These are phyloP conservation scores for Grammomys surdaster DNA, from an alignment of 2,113 vertebrate genomes.

Conservation along the genomic window DNA sequence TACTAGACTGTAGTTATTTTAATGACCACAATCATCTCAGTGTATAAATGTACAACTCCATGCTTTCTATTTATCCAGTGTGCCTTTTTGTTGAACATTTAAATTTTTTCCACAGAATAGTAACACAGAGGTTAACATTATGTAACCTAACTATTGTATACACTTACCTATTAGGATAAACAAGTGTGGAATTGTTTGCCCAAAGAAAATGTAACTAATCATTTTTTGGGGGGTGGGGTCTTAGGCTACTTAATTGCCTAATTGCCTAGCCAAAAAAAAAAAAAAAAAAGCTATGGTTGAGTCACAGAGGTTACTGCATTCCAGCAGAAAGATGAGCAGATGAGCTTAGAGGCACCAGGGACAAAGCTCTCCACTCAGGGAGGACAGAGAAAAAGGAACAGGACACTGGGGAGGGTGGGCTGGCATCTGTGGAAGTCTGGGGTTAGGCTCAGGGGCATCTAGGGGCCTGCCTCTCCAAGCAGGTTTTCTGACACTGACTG, in stretches of 20 bases:
- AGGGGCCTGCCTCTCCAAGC: background rate
- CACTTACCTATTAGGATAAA: conserved; percentile 6
- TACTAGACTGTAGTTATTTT: background rate
- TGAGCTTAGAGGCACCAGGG: background rate
- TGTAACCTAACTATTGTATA: conserved; percentile 17
- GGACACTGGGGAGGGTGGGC: background rate
- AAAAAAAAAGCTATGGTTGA: background rate
- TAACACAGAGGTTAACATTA: conserved; percentile 21
- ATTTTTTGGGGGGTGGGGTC: background rate
- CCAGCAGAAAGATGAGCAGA: background rate
- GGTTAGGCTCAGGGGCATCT: background rate
- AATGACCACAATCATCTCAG: background rate
- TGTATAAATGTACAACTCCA: background rate
- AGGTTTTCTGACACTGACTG: background rate
- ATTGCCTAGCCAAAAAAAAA: background rate
- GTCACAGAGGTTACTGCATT: background rate
- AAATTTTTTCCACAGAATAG: background rate
- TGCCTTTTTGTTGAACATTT: conserved; percentile 17
- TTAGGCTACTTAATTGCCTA: conserved; percentile 35
- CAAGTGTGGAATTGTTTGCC: background rate
- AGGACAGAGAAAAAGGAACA: background rate
- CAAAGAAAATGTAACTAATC: conserved; percentile 1
- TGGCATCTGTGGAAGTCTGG: conserved; percentile 54
- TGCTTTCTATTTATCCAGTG: conserved; percentile 3
- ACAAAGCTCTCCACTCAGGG: background rate